Conservation (phyloP, 2,113 vertebrate genomes). For the Notarius lentiginosus region DNA sequence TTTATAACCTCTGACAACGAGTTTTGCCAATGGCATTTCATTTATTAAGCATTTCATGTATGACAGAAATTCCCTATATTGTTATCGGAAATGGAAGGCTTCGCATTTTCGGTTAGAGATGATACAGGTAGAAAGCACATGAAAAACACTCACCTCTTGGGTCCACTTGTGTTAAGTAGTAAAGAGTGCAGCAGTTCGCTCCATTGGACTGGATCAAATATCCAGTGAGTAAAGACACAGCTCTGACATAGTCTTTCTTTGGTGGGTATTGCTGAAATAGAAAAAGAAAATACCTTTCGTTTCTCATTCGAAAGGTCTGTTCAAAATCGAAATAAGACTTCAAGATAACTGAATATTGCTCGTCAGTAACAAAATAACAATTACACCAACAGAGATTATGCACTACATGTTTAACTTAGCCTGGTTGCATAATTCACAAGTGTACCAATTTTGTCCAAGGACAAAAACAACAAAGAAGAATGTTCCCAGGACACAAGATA, state of each 20-base stretch:
- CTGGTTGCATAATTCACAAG: conserved; percentile 22
- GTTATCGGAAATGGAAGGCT: background rate
- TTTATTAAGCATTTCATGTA: background rate
- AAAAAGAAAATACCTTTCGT: background rate
- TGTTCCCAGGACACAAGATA: conserved; percentile 5
- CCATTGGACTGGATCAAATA: conserved; percentile 80
- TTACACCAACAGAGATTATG: background rate
- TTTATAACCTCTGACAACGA: conserved; percentile 21
- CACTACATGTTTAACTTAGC: background rate
- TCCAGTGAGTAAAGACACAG: conserved; percentile 78
- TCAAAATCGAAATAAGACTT: background rate
- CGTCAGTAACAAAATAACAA: background rate
- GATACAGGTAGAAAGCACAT: background rate
- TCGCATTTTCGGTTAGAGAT: background rate
- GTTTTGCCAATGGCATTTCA: background rate
- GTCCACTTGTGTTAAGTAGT: conserved; percentile 87
- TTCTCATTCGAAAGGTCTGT: background rate
- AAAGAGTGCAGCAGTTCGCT: conserved; percentile 71
- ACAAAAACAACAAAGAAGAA: conserved; percentile 30
- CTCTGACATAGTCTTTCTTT: conserved; percentile 84
- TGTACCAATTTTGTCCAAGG: conserved; percentile 19
- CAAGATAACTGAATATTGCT: background rate
- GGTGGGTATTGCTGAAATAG: conserved; percentile 82
- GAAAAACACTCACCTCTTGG: conserved; percentile 74
- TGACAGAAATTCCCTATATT: background rate